Evolutionary conservation across 1,140 invertebrate genomes (phyloP).

Genomic region (Sycophila sp.): DNA sequence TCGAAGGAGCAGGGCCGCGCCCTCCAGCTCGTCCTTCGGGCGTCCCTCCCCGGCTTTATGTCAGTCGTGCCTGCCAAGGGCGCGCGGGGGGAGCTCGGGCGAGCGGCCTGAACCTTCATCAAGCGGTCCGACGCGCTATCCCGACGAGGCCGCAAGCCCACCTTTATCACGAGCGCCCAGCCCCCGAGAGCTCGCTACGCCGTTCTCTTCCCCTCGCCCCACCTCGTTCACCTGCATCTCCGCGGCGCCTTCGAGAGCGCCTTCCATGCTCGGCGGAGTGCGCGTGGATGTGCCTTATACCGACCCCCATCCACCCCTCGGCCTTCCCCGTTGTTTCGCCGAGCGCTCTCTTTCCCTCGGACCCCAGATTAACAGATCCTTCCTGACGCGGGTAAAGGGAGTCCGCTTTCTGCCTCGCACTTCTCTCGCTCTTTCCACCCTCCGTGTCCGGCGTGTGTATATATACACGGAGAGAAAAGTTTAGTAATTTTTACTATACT

Average conservation of each 20-base stretch:
- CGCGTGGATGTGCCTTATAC: too few relatives aligned
- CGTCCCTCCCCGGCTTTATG: background rate
- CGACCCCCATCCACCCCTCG: slow-evolving; percentile 13
- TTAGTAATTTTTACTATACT: too few relatives aligned
- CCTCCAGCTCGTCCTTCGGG: slow-evolving; percentile 15
- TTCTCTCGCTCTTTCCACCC: slow-evolving; percentile 9
- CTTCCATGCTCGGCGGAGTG: background rate
- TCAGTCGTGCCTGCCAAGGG: slow-evolving; percentile 40
- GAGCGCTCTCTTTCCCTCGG: slow-evolving; percentile 39
- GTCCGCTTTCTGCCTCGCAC: slow-evolving; percentile 39
- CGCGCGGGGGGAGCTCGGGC: slow-evolving; percentile 54
- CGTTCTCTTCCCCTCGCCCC: slow-evolving; percentile 39
- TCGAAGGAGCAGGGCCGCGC: background rate
- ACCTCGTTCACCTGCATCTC: slow-evolving; percentile 29
- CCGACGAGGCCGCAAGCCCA: slow-evolving; percentile 45
- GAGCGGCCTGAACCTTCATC: slow-evolving; percentile 64
- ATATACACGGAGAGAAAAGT: too few relatives aligned
- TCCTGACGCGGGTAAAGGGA: slow-evolving; percentile 56
- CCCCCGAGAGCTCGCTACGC: slow-evolving; percentile 39
- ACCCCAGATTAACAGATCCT: slow-evolving; percentile 66
- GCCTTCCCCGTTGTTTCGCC: slow-evolving; percentile 38
- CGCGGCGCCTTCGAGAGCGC: slow-evolving; percentile 20
- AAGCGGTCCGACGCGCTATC: slow-evolving; percentile 58
- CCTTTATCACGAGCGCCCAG: slow-evolving; percentile 66
- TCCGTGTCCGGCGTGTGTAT: too few relatives aligned